Base-by-base conservation (phyloP, 2,113 vertebrate species). In the Ameiurus melas region DNA sequence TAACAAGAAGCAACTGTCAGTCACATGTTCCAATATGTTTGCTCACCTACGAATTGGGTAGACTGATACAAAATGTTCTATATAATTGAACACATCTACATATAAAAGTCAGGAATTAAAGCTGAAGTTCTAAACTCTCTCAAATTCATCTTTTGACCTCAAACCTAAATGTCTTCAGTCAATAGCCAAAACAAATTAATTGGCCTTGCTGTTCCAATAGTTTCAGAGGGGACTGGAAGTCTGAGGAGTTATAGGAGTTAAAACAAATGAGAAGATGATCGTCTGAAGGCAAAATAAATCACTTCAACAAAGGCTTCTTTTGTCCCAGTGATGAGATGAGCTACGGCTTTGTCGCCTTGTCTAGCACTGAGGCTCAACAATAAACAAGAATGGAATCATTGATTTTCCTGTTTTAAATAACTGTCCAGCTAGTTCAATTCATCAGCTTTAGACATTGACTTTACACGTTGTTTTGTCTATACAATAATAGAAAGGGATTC, bases 291-390 rank as follows among this genome's bases (percentile, higher is more conserved):
- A 70, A 55, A 70, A 73, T 86, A 85, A 88, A 88, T 83, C 77
- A 70, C 36, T 36, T 20, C n/a, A 51, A 53, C 83, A 73, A 39
- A 53, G 19, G 58, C 58, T 71, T 39, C 83, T 83, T 66, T 89
- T 90, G 88, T 91, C 36, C 66, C 43, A 7, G 12, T 77, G 47
- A 91, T 91, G 87, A 89, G 87, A 27, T 86, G 64, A 89, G 89
- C 86, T 89, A 86, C 75, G 71, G 87, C 25, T 78, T 77, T 58
- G 39, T 86, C 19, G 10, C 73, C 30, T 78, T 86, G 80, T 13
- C 33, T 14, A 58, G 71, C 57, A 60, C 58, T 39, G 25, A 78
- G 39, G 27, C 58, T 55, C 82, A 87, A 68, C 39, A 64, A 80
- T 85, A 43, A 88, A 90, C 79, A 47, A 20, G 39, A 60, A 83